Evolutionary conservation across 92 coral and sea anemone genomes (phyloP).

Genomic region (Umimayanthus chanpuru): DNA sequence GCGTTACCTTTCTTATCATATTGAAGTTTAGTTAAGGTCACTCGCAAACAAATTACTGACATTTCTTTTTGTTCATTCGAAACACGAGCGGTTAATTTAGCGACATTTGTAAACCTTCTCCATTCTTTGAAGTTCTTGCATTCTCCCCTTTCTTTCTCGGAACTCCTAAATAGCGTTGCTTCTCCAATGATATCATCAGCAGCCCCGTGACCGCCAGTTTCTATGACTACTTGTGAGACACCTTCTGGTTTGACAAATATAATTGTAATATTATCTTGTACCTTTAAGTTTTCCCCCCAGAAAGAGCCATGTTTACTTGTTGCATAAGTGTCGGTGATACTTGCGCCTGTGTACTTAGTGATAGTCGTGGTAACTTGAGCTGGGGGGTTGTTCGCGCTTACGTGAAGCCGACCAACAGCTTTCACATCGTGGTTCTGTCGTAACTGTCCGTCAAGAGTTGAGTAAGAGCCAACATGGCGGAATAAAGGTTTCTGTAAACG

Average conservation of each 20-base stretch:
- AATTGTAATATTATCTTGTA: slow-evolving; percentile 53
- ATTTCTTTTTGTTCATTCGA: background rate
- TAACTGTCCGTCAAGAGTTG: slow-evolving; percentile 68
- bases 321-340: slow-evolving; percentile 48
- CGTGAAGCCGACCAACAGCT: slow-evolving; percentile 40
- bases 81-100: background rate
- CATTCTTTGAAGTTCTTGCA: no score
- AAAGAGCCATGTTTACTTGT: slow-evolving; percentile 53
- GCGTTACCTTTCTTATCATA: slow-evolving; percentile 41
- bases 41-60: slow-evolving; percentile 54
- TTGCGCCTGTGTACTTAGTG: background rate
- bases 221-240: slow-evolving; percentile 54
- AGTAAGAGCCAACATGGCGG: slow-evolving; percentile 71
- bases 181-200: slow-evolving; percentile 73
- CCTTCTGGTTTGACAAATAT: slow-evolving; percentile 50
- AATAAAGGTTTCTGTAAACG: slow-evolving; percentile 67
- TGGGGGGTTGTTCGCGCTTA: slow-evolving; percentile 64
- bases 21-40: slow-evolving; percentile 55
- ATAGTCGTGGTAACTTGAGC: slow-evolving; percentile 63
- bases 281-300: slow-evolving; percentile 66
- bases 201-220: slow-evolving; percentile 66
- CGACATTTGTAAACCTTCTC: no score
- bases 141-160: slow-evolving; percentile 21
- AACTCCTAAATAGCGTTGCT: slow-evolving; percentile 49
- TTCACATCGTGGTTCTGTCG: slow-evolving; percentile 57